phyloP scores from a whole-genome alignment of 2,888 invertebrate genomes.

The Tridacna gigas region DNA sequence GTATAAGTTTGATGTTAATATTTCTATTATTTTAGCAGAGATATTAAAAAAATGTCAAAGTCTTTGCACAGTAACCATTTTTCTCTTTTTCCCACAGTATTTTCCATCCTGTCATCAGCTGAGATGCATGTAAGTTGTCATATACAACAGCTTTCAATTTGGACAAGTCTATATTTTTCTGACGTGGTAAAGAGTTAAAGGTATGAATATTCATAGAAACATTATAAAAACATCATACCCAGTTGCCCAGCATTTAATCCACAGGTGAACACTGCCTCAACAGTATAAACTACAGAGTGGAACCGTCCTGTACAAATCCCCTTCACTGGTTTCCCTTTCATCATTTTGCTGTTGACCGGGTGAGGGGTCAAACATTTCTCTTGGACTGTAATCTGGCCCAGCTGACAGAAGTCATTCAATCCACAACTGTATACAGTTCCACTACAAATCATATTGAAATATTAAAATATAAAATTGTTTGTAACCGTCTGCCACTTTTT shows the following conservation, averaged over 20 bases:
- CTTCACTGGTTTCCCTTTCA: conserved; percentile 81
- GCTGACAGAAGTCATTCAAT: conserved; percentile 88
- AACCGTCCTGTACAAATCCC: conserved; percentile 89
- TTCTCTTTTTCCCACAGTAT: too few relatives aligned
- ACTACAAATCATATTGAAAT: conserved; percentile 84
- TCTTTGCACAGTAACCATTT: too few relatives aligned
- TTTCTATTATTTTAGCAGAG: too few relatives aligned
- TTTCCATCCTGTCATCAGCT: too few relatives aligned
- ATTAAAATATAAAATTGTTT: background rate
- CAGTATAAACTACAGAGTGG: conserved; percentile 90
- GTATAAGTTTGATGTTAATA: too few relatives aligned
- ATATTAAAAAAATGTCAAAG: too few relatives aligned
- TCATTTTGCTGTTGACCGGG: conserved; percentile 75
- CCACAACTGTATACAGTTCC: conserved; percentile 87
- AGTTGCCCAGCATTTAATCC: conserved; percentile 93
- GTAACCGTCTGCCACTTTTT: too few relatives aligned
- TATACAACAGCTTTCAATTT: too few relatives aligned
- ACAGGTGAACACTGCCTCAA: conserved; percentile 90
- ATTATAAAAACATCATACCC: conserved; percentile 84
- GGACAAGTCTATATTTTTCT: too few relatives aligned
- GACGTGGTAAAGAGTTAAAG: too few relatives aligned
- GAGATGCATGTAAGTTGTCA: too few relatives aligned
- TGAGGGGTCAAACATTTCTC: conserved; percentile 86
- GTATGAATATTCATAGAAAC: too few relatives aligned
- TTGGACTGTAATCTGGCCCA: conserved; percentile 87